phyloP scores from a whole-genome alignment of 2,113 vertebrate species.

The Myanophis thanlyinensis region DNA sequence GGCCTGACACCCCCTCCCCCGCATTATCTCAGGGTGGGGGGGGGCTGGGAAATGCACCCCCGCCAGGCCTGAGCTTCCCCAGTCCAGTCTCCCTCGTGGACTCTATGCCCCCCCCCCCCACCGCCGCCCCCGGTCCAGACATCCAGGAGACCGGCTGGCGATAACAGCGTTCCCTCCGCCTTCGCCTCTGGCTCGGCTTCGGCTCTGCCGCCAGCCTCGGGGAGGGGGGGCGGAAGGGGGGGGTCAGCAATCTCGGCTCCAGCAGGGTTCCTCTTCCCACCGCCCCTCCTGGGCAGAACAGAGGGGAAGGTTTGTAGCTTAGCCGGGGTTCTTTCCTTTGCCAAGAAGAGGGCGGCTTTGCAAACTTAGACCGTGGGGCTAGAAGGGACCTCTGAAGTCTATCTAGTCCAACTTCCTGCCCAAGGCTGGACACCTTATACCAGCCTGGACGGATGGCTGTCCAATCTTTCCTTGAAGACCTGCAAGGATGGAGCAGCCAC shows the following conservation, averaged over 20 bases:
- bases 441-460: neutral
- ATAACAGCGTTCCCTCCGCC: constrained; percentile 65
- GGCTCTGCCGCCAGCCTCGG: constrained; percentile 4
- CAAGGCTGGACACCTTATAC: neutral
- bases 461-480: neutral
- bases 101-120: constrained; percentile 27
- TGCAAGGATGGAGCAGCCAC: neutral
- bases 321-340: neutral
- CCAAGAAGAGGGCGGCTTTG: neutral
- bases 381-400: neutral
- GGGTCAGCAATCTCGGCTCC: neutral
- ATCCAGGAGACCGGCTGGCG: constrained; percentile 60
- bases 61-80: constrained; percentile 66
- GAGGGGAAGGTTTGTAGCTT: neutral
- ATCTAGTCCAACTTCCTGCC: neutral
- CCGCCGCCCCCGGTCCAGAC: constrained; percentile 65
- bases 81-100: neutral
- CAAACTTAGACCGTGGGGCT: neutral
- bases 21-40: constrained; percentile 65
- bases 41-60: constrained; percentile 62
- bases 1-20: constrained; percentile 54
- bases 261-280: constrained; percentile 36
- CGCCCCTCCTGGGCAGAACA: constrained; percentile 19
- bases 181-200: constrained; percentile 15
- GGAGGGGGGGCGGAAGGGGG: rapidly evolving